These are phyloP conservation scores for Myotis yumanensis DNA, from an alignment of 2,113 vertebrate species.

Conservation along the genomic window DNA sequence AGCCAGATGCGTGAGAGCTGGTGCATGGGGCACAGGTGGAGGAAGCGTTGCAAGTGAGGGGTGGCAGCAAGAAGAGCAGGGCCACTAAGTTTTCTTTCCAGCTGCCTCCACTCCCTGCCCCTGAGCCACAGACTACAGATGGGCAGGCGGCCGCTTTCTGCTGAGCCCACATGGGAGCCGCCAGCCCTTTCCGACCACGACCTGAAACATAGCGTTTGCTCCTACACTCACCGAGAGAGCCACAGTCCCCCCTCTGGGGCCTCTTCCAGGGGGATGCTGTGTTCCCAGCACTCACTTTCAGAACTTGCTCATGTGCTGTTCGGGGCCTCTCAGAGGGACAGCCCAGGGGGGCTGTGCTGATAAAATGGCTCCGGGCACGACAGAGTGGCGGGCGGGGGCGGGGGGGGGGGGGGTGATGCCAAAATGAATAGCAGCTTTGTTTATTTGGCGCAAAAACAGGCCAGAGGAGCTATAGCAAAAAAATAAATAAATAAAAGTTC, in stretches of 20 bases:
- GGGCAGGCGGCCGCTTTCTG: not conserved
- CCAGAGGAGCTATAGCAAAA: conserved; percentile 67
- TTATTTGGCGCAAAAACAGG: conserved; percentile 68
- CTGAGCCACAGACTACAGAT: not conserved
- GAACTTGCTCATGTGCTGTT: conserved; percentile 73
- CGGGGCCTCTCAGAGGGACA: conserved; percentile 72
- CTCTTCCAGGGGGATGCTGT: conserved; percentile 63
- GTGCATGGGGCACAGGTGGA: not conserved
- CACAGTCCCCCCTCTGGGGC: conserved; percentile 65
- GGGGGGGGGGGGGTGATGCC: not conserved
- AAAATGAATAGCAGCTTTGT: conserved; percentile 81
- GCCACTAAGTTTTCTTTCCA: not conserved
- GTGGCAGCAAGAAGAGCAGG: not conserved
- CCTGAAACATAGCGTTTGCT: conserved; percentile 72
- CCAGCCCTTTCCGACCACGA: not conserved
- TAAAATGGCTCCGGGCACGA: conserved; percentile 77
- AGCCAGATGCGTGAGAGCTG: not conserved
- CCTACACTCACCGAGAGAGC: conserved; percentile 68
- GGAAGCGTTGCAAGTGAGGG: not conserved
- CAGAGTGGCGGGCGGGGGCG: not conserved
- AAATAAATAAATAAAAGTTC: conserved; percentile 72
- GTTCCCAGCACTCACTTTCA: conserved; percentile 76
- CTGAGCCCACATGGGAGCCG: not conserved
- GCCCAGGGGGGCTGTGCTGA: conserved; percentile 74
- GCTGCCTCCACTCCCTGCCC: not conserved